A percentile compares a stretch with the other conserved stretches of the same genome.
Conservation (phyloP, 2,888 invertebrate species). For the Rambutsinella grinnellia region DNA sequence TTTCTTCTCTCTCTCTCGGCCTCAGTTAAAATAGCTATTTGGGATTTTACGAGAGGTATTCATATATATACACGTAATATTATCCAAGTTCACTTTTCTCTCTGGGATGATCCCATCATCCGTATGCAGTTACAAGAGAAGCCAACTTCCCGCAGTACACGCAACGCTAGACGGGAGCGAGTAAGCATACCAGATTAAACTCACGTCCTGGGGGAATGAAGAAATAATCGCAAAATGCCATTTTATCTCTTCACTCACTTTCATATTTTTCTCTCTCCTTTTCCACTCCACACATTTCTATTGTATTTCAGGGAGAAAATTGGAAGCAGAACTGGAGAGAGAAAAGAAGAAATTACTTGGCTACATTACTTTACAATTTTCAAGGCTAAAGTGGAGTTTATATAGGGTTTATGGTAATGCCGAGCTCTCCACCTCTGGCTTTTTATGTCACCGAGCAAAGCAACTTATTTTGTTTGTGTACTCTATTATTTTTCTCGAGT, state of each 20-base stretch:
- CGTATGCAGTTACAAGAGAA: constrained; percentile 21
- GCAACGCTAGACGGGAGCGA: constrained; percentile 54
- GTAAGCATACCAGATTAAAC: constrained; percentile 65
- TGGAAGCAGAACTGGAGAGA: constrained; percentile 36
- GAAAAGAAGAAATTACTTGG: constrained; percentile 1
- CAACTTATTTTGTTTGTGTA: constrained; percentile 53
- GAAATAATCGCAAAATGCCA: constrained; percentile 67
- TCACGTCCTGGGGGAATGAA: constrained; percentile 66
- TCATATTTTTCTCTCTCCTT: constrained; percentile 41
- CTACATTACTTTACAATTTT: constrained; percentile 22
- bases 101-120: constrained; percentile 50
- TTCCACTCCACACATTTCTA: constrained; percentile 18
- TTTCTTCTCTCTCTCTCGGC: neutral
- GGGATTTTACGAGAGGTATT: constrained; percentile 2
- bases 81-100: constrained; percentile 11
- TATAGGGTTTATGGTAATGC: constrained; percentile 34
- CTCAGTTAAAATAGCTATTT: neutral
- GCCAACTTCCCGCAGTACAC: constrained; percentile 44
- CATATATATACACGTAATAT: constrained; percentile 3
- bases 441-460: constrained; percentile 28
- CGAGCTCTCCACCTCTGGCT: constrained; percentile 47
- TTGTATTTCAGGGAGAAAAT: constrained; percentile 39
- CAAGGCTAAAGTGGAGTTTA: constrained; percentile 41
- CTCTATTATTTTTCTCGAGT: constrained; percentile 52
- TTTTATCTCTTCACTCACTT: constrained; percentile 60